Percentiles rank a stretch among this genome's conserved stretches.
phyloP scores from a whole-genome alignment of 1,140 invertebrate genomes.

The Caenorhabditis elegans region WBcel235 BX284603.4:5910001-5910500 shows the following conservation, averaged over 20 bases:
- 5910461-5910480: conserved; percentile 50
- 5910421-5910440: conserved; percentile 36
- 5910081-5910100: conserved; percentile 38
- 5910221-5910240: conserved; percentile 54
- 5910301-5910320: conserved; percentile 41
- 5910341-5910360: conserved; percentile 46
- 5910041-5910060: background rate
- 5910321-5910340: conserved; percentile 52
- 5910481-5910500: conserved; percentile 39
- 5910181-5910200: conserved; percentile 62
- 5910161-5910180: conserved; percentile 50
- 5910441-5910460: conserved; percentile 38
- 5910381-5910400: conserved; percentile 14
- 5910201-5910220: conserved; percentile 53
- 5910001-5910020: conserved; percentile 36
- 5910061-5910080: background rate
- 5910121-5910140: conserved; percentile 53
- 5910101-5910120: conserved; percentile 54
- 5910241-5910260: conserved; percentile 55
- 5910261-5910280: conserved; percentile 55
- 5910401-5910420: conserved; percentile 37
- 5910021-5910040: conserved; percentile 23
- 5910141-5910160: conserved; percentile 48
- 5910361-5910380: conserved; percentile 1
- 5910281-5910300: conserved; percentile 23